Conservation (phyloP, 2,113 vertebrate genomes). For the Calypte anna region DNA sequence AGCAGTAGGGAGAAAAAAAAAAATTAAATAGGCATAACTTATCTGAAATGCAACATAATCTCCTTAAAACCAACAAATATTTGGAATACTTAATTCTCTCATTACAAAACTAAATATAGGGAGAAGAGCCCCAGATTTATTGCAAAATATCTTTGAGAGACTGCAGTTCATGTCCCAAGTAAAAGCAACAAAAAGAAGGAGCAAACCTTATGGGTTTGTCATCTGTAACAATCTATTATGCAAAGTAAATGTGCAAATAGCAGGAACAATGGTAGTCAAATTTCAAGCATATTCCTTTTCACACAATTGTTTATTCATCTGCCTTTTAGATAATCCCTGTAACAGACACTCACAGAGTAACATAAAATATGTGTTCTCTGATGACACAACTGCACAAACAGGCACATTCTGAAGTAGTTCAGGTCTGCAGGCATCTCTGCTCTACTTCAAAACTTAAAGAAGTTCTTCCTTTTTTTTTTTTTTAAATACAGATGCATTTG, state of each 20-base stretch:
- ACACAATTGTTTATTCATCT: conserved; percentile 30
- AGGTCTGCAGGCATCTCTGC: not conserved
- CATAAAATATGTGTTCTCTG: not conserved
- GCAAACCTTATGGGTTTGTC: not conserved
- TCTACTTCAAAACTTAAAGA: not conserved
- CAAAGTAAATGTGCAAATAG: not conserved
- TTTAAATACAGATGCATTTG: not conserved
- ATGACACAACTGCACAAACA: not conserved
- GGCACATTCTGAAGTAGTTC: not conserved
- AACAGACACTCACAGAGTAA: not conserved
- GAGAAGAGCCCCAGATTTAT: not conserved
- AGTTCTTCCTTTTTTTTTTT: not conserved
- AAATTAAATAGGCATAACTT: not conserved
- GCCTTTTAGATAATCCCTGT: not conserved
- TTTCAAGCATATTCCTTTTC: conserved; percentile 28
- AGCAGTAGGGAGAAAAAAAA: not conserved
- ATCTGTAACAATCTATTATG: not conserved
- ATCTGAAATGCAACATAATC: not conserved
- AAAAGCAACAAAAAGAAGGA: not conserved
- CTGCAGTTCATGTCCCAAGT: not conserved
- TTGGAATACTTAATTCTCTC: not conserved
- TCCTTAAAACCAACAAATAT: not conserved
- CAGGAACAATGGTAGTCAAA: not conserved
- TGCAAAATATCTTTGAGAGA: not conserved
- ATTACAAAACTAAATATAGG: not conserved